Evolutionary conservation across 2,888 invertebrate species (phyloP).

Genomic region (Malthinus flaveolus): DNA sequence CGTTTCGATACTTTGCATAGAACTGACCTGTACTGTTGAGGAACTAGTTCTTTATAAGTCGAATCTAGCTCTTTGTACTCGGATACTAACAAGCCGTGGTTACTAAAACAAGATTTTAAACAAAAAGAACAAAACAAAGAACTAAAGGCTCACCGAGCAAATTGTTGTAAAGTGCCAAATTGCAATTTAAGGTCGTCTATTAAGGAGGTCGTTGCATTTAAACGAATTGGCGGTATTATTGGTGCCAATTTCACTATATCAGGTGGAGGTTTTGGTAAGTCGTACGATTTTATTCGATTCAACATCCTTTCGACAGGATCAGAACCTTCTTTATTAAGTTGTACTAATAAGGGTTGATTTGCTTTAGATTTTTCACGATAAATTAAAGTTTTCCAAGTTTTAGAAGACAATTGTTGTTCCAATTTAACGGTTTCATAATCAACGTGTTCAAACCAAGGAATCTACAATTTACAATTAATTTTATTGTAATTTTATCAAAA

Average conservation of each 20-base stretch:
- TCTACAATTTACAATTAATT: slow-evolving; percentile 43
- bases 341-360: slow-evolving; percentile 46
- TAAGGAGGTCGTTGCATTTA: slow-evolving; percentile 44
- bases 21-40: slow-evolving; percentile 59
- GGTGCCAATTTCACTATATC: slow-evolving; percentile 50
- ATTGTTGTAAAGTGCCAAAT: slow-evolving; percentile 53
- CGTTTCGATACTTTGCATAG: slow-evolving; percentile 56
- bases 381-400: slow-evolving; percentile 61
- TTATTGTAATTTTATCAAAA: slow-evolving; percentile 1
- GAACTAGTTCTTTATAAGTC: slow-evolving; percentile 64
- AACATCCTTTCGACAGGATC: slow-evolving; percentile 62
- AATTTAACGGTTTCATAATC: slow-evolving; percentile 61
- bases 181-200: slow-evolving; percentile 47
- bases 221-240: slow-evolving; percentile 45
- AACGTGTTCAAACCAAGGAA: slow-evolving; percentile 70
- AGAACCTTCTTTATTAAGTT: slow-evolving; percentile 46
- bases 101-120: slow-evolving; percentile 48
- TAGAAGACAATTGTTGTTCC: slow-evolving; percentile 57
- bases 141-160: slow-evolving; percentile 53
- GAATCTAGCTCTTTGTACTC: slow-evolving; percentile 71
- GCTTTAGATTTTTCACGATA: slow-evolving; percentile 54
- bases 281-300: slow-evolving; percentile 65
- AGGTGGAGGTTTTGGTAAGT: slow-evolving; percentile 64
- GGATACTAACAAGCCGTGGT: slow-evolving; percentile 63
- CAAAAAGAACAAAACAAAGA: background rate